Evolutionary conservation across 2,888 invertebrate genomes (phyloP), one percentile per base, ranked within the genome.

Genomic region (Ditula angustiorana): DNA sequence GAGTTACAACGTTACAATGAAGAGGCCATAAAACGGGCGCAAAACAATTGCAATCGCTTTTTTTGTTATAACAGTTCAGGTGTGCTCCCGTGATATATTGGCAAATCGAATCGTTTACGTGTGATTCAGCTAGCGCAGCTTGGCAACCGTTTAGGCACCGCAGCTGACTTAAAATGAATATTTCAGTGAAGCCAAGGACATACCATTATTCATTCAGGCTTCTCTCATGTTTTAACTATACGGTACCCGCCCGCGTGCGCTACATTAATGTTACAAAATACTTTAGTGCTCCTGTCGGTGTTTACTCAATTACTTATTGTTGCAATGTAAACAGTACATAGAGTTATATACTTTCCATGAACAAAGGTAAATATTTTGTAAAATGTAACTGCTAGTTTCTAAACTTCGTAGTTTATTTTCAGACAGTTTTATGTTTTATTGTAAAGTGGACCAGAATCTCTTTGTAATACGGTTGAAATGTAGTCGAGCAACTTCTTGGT

Each of bases 21-120:
- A 87, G 85, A 80, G 82, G 78, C 86, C 76, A 88, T 90, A 90
- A 90, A 90, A 87, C 80, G 80, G 84, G 77, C 80, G 76, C 83
- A 82, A 84, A 86, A 87, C 87, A 86, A 85, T 86, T 80, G 88
- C 87, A 86, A 87, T 90, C 86, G 87, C 86, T 84, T 88, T 87
- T 33, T 86, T 85, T 82, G 87, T 88, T 89, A 89, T 89, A 88
- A 84, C 86, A 79, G 87, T 87, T 85, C 89, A 90, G 90, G 90
- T 90, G 90, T 86, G 85, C 76, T 82, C 77, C 77, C 70, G 82
- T 89, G 89, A 88, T 88, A 87, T 88, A 90, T 86, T 73, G 86
- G 78, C 78, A 80, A 82, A 83, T 84, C 78, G 85, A 79, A 83
- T 76, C 82, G 86, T 84, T 87, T 87, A 86, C 85, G 83, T 79